A percentile compares a stretch with the other conserved stretches of the same genome.
These are phyloP conservation scores for Ceuthmochares aereus DNA, from an alignment of 2,113 vertebrate species.

Conservation along the genomic window DNA sequence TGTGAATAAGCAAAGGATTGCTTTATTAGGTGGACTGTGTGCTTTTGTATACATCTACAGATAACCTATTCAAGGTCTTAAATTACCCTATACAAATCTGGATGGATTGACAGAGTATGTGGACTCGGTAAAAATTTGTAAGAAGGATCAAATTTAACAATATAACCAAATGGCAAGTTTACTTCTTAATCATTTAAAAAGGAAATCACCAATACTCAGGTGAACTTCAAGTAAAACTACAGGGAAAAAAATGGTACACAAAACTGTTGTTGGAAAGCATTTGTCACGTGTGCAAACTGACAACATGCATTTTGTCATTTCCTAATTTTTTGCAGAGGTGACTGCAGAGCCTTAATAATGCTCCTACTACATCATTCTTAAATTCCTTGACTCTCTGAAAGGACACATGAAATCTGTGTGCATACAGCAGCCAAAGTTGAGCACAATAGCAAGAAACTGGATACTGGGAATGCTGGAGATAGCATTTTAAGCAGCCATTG, in stretches of 20 bases:
- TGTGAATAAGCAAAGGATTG: background rate
- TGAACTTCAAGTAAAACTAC: background rate
- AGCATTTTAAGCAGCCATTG: background rate
- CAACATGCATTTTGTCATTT: background rate
- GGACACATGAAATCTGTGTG: background rate
- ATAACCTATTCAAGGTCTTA: background rate
- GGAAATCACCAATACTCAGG: background rate
- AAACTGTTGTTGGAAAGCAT: background rate
- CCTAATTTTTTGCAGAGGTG: background rate
- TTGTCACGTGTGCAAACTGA: background rate
- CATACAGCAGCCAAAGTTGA: background rate
- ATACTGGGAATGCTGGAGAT: background rate
- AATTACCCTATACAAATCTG: background rate
- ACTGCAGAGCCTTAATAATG: background rate
- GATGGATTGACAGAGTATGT: background rate
- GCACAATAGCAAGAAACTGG: background rate
- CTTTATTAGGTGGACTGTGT: background rate
- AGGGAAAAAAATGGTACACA: background rate
- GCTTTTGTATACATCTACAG: background rate
- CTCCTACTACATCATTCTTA: background rate
- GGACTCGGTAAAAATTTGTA: background rate
- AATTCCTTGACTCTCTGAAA: background rate
- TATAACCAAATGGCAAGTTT: background rate
- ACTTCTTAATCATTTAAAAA: background rate
- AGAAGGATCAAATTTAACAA: background rate